These are phyloP conservation scores for Samia ricini DNA, from an alignment of 1,140 invertebrate genomes.

Conservation along the genomic window DNA sequence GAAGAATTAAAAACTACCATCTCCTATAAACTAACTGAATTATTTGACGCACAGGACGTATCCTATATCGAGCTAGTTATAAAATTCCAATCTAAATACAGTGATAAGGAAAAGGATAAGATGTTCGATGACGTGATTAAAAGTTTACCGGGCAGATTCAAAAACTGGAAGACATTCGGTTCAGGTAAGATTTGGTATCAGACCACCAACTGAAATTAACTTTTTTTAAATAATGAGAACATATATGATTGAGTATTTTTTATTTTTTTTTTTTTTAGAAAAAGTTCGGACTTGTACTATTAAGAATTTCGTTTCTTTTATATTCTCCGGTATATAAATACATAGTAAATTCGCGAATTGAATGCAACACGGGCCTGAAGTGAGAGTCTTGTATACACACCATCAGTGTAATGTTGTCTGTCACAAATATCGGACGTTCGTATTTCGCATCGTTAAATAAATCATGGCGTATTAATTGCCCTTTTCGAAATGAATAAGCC, in stretches of 20 bases:
- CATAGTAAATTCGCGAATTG: too few relatives aligned
- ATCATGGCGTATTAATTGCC: too few relatives aligned
- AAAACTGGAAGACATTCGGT: conserved; percentile 32
- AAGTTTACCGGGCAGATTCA: conserved; percentile 42
- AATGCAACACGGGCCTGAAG: too few relatives aligned
- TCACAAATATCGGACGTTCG: too few relatives aligned
- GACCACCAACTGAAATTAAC: not conserved
- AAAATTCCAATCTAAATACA: conserved; percentile 51
- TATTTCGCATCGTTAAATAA: too few relatives aligned
- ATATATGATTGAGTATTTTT: too few relatives aligned
- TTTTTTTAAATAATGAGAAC: not conserved
- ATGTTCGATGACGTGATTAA: conserved; percentile 48
- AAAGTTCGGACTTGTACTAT: too few relatives aligned
- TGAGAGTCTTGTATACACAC: too few relatives aligned
- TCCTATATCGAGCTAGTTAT: conserved; percentile 58
- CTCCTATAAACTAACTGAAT: conserved; percentile 33
- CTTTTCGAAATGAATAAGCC: too few relatives aligned
- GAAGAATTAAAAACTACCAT: conserved; percentile 42
- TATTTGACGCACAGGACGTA: conserved; percentile 50
- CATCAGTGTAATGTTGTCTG: too few relatives aligned
- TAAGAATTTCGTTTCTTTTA: too few relatives aligned
- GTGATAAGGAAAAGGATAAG: conserved; percentile 37
- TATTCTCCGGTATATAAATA: too few relatives aligned
- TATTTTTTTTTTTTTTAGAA: not conserved
- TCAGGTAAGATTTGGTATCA: conserved; percentile 47